Conservation (phyloP, 1,140 invertebrate genomes). For the Saxidomus purpurata region DNA sequence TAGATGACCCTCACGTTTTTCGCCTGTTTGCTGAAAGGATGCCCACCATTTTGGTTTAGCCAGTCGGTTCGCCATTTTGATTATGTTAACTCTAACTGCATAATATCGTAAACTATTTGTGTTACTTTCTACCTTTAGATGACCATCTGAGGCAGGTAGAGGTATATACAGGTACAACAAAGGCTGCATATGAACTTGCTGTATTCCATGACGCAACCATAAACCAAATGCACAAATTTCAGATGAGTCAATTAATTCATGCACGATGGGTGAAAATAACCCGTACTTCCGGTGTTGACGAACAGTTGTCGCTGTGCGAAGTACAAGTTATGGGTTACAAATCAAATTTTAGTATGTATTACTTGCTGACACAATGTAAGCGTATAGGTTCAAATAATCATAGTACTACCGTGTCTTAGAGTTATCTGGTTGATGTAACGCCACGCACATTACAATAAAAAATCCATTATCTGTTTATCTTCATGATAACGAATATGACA, state of each 20-base stretch:
- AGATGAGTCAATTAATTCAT: neutral
- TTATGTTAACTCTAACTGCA: too few relatives aligned
- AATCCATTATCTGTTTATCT: too few relatives aligned
- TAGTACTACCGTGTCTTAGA: too few relatives aligned
- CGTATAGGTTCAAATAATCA: too few relatives aligned
- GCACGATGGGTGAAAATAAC: constrained; percentile 2
- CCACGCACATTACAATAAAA: too few relatives aligned
- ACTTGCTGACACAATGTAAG: neutral
- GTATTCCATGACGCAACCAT: neutral
- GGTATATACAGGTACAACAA: neutral
- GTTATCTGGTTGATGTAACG: too few relatives aligned
- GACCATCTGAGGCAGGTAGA: neutral
- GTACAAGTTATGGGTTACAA: constrained; percentile 20
- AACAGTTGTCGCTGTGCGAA: neutral
- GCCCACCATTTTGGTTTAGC: too few relatives aligned
- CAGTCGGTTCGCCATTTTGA: too few relatives aligned
- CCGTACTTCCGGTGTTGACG: neutral
- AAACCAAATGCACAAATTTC: neutral
- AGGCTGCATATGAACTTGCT: neutral
- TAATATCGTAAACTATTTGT: too few relatives aligned
- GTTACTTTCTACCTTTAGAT: neutral
- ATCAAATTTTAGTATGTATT: neutral
- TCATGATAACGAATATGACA: too few relatives aligned
- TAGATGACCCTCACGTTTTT: too few relatives aligned
- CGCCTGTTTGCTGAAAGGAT: too few relatives aligned